A percentile compares a stretch with the other conserved stretches of the same genome.
Evolutionary conservation across 2,888 invertebrate species (phyloP).

Genomic region (Scaeva pyrastri): DNA sequence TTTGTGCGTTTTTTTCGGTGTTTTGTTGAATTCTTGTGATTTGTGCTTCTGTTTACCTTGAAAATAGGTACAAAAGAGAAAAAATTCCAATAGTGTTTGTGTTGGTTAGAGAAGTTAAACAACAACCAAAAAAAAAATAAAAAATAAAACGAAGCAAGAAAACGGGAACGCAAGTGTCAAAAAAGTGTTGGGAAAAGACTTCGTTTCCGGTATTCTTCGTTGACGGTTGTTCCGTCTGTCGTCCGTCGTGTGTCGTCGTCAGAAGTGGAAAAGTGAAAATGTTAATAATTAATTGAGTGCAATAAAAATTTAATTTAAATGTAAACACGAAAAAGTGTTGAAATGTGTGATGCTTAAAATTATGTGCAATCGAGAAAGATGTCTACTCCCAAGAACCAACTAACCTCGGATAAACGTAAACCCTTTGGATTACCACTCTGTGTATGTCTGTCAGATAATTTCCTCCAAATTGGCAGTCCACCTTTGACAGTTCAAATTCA

Average conservation of each 20-base stretch:
- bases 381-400: conserved; percentile 47
- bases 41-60: conserved; percentile 53
- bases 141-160: not conserved
- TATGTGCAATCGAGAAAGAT: conserved; percentile 73
- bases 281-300: conserved; percentile 57
- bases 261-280: conserved; percentile 55
- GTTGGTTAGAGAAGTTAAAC: not conserved
- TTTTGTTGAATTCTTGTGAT: conserved; percentile 41
- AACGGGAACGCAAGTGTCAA: conserved; percentile 29
- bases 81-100: conserved; percentile 11
- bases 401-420: conserved; percentile 69
- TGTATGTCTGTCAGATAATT: conserved; percentile 35
- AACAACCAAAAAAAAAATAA: not conserved
- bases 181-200: conserved; percentile 37
- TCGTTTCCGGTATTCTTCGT: conserved; percentile 43
- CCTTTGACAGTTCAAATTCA: conserved; percentile 49
- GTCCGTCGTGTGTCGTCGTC: not conserved
- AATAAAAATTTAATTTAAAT: too few relatives aligned
- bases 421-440: conserved; percentile 50
- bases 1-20: conserved; percentile 30
- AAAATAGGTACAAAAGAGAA: conserved; percentile 21
- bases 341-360: conserved; percentile 39
- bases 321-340: not conserved
- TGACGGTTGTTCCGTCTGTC: conserved; percentile 2
- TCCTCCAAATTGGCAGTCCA: conserved; percentile 67